These are phyloP conservation scores for Synaphobranchus kaupii DNA, from an alignment of 2,797 vertebrate species.

Conservation along the genomic window DNA sequence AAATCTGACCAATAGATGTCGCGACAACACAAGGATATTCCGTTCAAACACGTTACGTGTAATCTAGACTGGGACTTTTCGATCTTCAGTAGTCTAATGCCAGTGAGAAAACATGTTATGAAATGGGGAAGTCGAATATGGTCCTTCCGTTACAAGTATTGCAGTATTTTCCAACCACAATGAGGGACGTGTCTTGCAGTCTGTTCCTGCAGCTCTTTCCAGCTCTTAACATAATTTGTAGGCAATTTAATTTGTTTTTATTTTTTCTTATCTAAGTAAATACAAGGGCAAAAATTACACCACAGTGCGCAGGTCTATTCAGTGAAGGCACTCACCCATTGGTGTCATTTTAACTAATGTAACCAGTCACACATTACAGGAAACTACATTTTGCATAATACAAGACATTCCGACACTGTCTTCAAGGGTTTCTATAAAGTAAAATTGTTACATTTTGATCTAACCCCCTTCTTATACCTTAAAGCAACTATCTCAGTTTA, in stretches of 20 bases:
- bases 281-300: background rate
- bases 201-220: background rate
- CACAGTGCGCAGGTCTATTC: background rate
- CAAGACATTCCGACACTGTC: no score
- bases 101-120: background rate
- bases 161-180: background rate
- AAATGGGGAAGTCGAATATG: background rate
- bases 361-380: background rate
- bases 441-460: background rate
- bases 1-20: slow-evolving; percentile 27
- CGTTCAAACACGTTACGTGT: background rate
- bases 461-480: background rate
- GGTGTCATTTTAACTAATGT: background rate
- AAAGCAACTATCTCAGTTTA: background rate
- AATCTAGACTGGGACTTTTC: background rate
- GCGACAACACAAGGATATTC: slow-evolving; percentile 19
- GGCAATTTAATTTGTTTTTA: background rate
- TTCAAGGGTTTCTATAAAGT: background rate
- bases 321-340: background rate
- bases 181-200: background rate
- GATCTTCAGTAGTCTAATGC: background rate
- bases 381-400: background rate
- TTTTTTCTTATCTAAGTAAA: background rate
- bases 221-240: background rate
- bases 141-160: background rate